A percentile compares a stretch with the other conserved stretches of the same genome.
These are phyloP conservation scores for Tethea ocularis DNA, from an alignment of 2,888 invertebrate species.

Conservation along the genomic window DNA sequence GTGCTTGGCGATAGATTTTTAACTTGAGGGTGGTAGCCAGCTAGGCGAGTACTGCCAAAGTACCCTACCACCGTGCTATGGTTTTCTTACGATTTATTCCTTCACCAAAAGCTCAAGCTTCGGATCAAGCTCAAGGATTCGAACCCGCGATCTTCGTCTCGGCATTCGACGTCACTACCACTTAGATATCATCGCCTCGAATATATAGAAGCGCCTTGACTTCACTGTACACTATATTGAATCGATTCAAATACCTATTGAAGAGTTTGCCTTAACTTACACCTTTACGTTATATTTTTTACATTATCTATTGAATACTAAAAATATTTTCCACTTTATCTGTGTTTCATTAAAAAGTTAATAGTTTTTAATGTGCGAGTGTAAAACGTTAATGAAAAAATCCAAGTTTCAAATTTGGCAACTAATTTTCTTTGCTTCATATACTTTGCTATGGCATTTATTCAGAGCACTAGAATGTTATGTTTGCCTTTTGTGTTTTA, in stretches of 20 bases:
- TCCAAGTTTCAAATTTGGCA: background rate
- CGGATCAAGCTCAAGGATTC: no score
- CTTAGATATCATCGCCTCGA: no score
- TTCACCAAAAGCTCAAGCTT: no score
- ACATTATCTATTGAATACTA: background rate
- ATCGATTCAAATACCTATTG: background rate
- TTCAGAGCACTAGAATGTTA: constrained; percentile 2
- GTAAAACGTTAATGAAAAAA: constrained; percentile 6
- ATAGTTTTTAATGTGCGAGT: constrained; percentile 1
- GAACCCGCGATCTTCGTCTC: no score
- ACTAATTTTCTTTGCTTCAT: constrained; percentile 1
- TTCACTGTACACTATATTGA: background rate
- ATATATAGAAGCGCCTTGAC: background rate
- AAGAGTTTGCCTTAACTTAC: no score
- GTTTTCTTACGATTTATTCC: no score
- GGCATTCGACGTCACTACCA: no score
- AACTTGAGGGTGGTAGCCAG: no score
- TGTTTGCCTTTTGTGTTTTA: background rate
- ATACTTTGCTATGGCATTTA: background rate
- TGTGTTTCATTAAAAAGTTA: constrained; percentile 2
- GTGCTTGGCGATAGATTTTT: no score
- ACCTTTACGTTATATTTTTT: background rate
- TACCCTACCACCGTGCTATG: no score
- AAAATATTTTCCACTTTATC: background rate
- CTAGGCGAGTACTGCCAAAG: no score